Evolutionary conservation across 2,888 invertebrate genomes (phyloP).

Genomic region (Timandra comae): DNA sequence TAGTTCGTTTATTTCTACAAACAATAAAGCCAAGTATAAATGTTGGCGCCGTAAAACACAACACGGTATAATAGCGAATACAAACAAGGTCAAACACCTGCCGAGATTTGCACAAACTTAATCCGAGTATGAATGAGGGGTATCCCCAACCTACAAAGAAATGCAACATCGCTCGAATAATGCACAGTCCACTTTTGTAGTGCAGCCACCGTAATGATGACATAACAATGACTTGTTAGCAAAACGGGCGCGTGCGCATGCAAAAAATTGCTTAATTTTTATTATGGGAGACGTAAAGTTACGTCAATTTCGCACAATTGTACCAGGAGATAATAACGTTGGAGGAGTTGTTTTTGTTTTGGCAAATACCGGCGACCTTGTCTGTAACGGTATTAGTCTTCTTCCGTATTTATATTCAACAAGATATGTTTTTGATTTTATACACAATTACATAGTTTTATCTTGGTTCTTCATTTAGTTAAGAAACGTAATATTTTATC

Average conservation of each 20-base stretch:
- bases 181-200: conserved; percentile 55
- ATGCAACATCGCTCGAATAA: conserved; percentile 45
- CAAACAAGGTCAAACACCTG: conserved; percentile 36
- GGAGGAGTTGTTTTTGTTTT: conserved; percentile 41
- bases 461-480: too few relatives aligned
- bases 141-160: conserved; percentile 67
- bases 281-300: conserved; percentile 55
- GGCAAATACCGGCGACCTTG: conserved; percentile 28
- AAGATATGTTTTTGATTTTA: too few relatives aligned
- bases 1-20: conserved; percentile 3
- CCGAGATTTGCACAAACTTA: conserved; percentile 46
- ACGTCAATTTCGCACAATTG: conserved; percentile 74
- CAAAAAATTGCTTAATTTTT: conserved; percentile 43
- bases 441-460: too few relatives aligned
- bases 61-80: conserved; percentile 3
- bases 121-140: conserved; percentile 44
- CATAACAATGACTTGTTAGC: conserved; percentile 57
- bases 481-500: too few relatives aligned
- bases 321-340: conserved; percentile 55
- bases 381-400: too few relatives aligned
- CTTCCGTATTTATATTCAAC: conserved; percentile 7
- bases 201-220: conserved; percentile 60
- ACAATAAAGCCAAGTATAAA: conserved; percentile 1
- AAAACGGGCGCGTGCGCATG: conserved; percentile 51
- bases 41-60: not conserved